Conservation (phyloP, 2,888 invertebrate genomes). For the Leptarthrus brevirostris region DNA sequence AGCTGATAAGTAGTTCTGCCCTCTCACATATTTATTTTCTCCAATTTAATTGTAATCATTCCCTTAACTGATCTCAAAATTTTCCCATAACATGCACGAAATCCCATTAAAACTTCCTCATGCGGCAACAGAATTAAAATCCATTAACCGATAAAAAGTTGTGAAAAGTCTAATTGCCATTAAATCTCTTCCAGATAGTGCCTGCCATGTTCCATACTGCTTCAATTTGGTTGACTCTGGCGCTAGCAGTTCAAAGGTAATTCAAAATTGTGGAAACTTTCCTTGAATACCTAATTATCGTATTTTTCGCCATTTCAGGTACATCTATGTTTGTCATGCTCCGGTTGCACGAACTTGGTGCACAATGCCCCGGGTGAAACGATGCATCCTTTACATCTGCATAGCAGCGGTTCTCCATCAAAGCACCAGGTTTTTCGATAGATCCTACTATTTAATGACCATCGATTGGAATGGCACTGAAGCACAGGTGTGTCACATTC, state of each 20-base stretch:
- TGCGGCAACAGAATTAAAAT: too few species aligned
- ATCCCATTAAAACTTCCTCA: too few species aligned
- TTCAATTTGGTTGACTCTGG: constrained; percentile 92
- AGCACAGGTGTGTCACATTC: constrained; percentile 75
- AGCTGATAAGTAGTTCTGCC: too few species aligned
- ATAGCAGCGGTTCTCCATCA: constrained; percentile 85
- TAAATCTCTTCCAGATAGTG: constrained; percentile 65
- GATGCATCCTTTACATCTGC: constrained; percentile 82
- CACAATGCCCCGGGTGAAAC: constrained; percentile 78
- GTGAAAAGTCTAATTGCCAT: too few species aligned
- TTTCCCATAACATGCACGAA: too few species aligned
- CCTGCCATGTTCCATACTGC: constrained; percentile 94
- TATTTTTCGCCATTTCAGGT: constrained; percentile 64
- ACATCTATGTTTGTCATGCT: constrained; percentile 95
- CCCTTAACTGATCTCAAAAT: too few species aligned
- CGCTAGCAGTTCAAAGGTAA: constrained; percentile 85
- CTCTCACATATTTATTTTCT: too few species aligned
- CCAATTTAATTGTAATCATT: too few species aligned
- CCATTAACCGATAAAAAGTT: too few species aligned
- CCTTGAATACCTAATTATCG: neutral
- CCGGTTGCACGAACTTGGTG: constrained; percentile 86
- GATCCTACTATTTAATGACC: constrained; percentile 71
- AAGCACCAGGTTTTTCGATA: constrained; percentile 84
- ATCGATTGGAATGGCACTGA: constrained; percentile 77
- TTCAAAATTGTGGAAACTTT: neutral